Base-by-base conservation (phyloP, 2,888 invertebrate genomes). In the Pheosia tremula region DNA sequence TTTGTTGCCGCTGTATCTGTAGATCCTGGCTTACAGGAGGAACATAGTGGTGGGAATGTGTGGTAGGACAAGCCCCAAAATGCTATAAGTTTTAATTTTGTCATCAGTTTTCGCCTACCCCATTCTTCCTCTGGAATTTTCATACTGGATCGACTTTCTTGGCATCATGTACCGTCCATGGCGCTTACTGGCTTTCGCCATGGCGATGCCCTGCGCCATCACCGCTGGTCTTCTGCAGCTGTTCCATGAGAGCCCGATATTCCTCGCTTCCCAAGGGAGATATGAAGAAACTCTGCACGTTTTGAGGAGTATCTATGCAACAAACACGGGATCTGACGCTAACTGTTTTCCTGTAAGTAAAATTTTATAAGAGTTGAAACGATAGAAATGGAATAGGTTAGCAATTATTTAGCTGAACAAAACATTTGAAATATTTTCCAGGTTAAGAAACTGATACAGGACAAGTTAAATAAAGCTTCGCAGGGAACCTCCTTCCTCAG, bases 171-270 rank as follows among this genome's bases (percentile, higher is more conserved):
- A 95, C 80, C 94, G 95, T 13, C 96, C 97, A 0, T 98, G 98
- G 98, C 94, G 97, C n/a, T 82, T 97, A 4, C 95, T 97, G 61
- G 89, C 97, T 0, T 86, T 96, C 1, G 84, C 95, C 0, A 95
- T 97, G 81, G 94, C 96, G 0, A 58, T 96, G 0, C 95, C 97
- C 0, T 95, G 96, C 67, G 82, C 96, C 0, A 72, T 95, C 11
- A 95, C 96, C 0, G 95, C 96, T 0, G 71, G 94, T 4, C 90
- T 95, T 10, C 88, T 96, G 10, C 87, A 92, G 7, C 85, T 92
- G 45, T 94, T 96, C 77, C 96, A 97, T 5, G 97, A 98, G 84
- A 97, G 97, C 75, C 97, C 98, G 0, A 97, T 97, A 85, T 97
- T 96, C 84, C 90, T 96, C 54, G 91, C 96, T n/a, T 84, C 94